Evolutionary conservation across 1,140 invertebrate genomes (phyloP).

Genomic region (Zaprionus ornatus): DNA sequence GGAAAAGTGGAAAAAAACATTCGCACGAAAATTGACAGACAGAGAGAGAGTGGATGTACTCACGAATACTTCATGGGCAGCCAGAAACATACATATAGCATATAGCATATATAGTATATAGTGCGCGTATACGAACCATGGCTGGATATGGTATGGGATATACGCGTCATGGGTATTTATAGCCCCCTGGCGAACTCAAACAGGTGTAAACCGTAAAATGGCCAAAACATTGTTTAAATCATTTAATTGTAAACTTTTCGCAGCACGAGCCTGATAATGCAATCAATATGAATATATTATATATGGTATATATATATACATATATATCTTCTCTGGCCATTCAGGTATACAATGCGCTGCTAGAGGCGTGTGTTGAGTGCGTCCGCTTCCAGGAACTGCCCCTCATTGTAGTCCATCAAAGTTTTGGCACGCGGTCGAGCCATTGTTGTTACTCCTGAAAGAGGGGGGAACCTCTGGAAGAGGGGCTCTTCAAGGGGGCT

Average conservation of each 20-base stretch:
- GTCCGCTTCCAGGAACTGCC: slow-evolving; percentile 37
- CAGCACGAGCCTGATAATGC: slow-evolving; percentile 6
- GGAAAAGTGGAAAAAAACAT: slow-evolving; percentile 56
- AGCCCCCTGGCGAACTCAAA: slow-evolving; percentile 70
- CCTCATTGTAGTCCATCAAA: slow-evolving; percentile 72
- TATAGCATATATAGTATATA: slow-evolving; percentile 5
- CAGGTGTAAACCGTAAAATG: slow-evolving; percentile 78
- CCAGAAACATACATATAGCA: slow-evolving; percentile 4
- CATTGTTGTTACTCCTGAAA: slow-evolving; percentile 42
- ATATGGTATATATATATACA: not conserved
- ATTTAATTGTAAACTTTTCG: slow-evolving; percentile 75
- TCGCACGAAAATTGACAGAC: slow-evolving; percentile 47
- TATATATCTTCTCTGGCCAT: not conserved
- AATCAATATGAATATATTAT: slow-evolving; percentile 3
- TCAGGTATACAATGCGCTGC: not conserved
- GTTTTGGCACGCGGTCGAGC: slow-evolving; percentile 71
- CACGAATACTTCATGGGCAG: not conserved
- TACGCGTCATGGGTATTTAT: slow-evolving; percentile 77
- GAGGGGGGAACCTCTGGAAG: not conserved
- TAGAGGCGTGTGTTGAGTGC: not conserved
- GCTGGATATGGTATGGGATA: slow-evolving; percentile 34
- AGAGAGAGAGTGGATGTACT: slow-evolving; percentile 10
- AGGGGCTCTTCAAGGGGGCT: not conserved
- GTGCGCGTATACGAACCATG: slow-evolving; percentile 2
- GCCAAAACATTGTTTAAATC: slow-evolving; percentile 80